Conservation (phyloP, 2,797 vertebrate genomes). For the Anguilla anguilla region DNA sequence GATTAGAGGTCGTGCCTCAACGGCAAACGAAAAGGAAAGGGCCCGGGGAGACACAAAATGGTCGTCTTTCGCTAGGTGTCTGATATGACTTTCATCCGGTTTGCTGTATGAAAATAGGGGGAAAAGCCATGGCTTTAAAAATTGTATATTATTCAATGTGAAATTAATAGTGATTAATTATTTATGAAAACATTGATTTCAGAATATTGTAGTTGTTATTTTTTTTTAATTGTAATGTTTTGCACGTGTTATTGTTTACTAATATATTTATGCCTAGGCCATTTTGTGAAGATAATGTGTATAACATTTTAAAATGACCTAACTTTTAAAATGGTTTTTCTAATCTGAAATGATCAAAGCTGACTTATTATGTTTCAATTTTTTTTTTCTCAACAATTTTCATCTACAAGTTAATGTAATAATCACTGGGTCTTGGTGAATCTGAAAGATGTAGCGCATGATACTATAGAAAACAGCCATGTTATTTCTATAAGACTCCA, state of each 20-base stretch:
- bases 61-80: constrained; percentile 31
- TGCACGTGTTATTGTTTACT: constrained; percentile 74
- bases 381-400: constrained; percentile 33
- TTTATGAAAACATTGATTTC: constrained; percentile 64
- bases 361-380: constrained; percentile 12
- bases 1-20: constrained; percentile 58
- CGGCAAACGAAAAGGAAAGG: constrained; percentile 39
- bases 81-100: constrained; percentile 38
- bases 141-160: constrained; percentile 64
- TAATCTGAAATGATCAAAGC: constrained; percentile 15
- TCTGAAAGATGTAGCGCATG: constrained; percentile 21
- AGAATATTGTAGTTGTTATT: constrained; percentile 54
- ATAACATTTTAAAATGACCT: constrained; percentile 33
- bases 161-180: constrained; percentile 67
- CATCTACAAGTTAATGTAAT: constrained; percentile 28
- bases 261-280: constrained; percentile 49
- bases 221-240: constrained; percentile 61
- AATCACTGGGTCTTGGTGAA: constrained; percentile 19
- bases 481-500: background rate
- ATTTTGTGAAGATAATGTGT: constrained; percentile 45
- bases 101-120: constrained; percentile 28
- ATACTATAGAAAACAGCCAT: constrained; percentile 26
- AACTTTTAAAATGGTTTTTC: background rate
- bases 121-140: constrained; percentile 63
- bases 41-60: background rate